These are phyloP conservation scores for Sakesphorus luctuosus DNA, from an alignment of 2,113 vertebrate genomes.

Conservation along the genomic window DNA sequence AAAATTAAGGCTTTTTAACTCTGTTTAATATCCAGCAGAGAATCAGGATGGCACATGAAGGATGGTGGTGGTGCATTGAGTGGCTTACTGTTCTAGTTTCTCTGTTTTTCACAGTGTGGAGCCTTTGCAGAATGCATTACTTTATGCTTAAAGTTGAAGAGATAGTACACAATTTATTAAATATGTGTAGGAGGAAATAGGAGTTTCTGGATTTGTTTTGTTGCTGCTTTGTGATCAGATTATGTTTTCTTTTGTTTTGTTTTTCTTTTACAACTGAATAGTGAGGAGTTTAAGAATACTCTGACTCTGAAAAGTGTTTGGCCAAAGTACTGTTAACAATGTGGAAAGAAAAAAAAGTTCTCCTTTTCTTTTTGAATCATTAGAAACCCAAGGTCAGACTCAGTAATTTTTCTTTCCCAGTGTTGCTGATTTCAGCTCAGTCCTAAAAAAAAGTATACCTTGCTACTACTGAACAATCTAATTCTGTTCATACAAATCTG, in stretches of 20 bases:
- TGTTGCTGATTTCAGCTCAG: not conserved
- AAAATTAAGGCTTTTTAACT: not conserved
- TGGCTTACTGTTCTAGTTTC: not conserved
- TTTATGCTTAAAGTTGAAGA: not conserved
- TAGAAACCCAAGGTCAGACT: not conserved
- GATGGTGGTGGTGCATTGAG: not conserved
- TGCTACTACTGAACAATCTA: not conserved
- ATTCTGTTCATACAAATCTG: not conserved
- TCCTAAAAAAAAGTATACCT: not conserved
- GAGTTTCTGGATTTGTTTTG: not conserved
- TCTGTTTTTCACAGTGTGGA: not conserved
- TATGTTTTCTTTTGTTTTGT: not conserved
- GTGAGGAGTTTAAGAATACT: not conserved
- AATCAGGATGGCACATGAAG: not conserved
- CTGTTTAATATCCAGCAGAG: not conserved
- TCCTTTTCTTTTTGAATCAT: not conserved
- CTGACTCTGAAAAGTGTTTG: not conserved
- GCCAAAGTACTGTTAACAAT: not conserved
- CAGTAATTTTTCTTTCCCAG: not conserved
- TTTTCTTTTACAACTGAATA: not conserved
- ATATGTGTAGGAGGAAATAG: not conserved
- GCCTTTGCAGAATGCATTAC: not conserved
- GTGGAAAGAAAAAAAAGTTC: not conserved
- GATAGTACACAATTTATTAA: not conserved
- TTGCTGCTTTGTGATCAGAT: accelerated